Evolutionary conservation across 2,797 vertebrate genomes (phyloP), one percentile per base, ranked within the genome.

Genomic region (Melanotaenia maccullochi): DNA sequence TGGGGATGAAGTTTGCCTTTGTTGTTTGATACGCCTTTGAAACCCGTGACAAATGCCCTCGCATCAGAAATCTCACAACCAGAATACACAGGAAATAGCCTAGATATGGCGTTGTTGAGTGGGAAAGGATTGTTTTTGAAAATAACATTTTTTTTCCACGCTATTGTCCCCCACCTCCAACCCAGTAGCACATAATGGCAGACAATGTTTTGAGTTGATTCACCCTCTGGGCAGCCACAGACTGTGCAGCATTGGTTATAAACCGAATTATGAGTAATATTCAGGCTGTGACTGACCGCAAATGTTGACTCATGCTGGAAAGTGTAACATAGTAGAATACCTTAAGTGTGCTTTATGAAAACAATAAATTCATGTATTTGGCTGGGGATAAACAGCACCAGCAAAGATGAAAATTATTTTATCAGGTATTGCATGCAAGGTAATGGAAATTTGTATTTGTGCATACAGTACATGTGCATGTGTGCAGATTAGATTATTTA

Each of bases 11-110:
- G 89, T 91, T 90, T 87, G 73, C 76, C 79, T 90, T 91, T 92
- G 89, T 92, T 94, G 87, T 95, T 93, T 90, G 90, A 88, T 92
- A 93, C 93, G 89, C 92, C 90, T 93, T 91, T 93, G 89, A 89
- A 90, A 93, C 82, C 93, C 90, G 76, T 95, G 94, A 94, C 94
- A 93, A 95, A 94, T 95, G 90, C 92, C 86, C 92, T 91, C 85
- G 86, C 92, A 93, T 94, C 93, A 90, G 91, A 94, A 93, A 93
- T 93, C 92, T 94, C 93, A 92, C 93, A 93, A 94, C 84, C 90
- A 91, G 92, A 92, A 93, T 91, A 92, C 92, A 93, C 90, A 93
- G 94, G 92, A 94, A 95, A 95, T 95, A 92, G 90, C 87, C 89
- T 87, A 75, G 93, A 94, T 92, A 90, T 90, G 86, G 87, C 84